Evolutionary conservation across 2,113 vertebrate genomes (phyloP).

Genomic region (Tauraco erythrolophus): DNA sequence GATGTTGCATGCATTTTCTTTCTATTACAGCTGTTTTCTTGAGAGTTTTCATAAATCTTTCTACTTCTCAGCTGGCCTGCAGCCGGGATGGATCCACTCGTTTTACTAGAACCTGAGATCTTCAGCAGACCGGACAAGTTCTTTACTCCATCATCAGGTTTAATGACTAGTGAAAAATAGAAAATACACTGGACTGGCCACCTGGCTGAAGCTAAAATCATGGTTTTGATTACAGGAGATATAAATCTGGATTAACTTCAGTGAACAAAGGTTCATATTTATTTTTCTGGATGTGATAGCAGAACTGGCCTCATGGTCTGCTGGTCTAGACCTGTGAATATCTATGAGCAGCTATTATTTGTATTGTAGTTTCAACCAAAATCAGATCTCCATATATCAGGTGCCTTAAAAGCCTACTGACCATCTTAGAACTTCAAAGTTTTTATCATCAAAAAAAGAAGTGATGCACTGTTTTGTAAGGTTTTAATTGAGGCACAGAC

Average conservation of each 20-base stretch:
- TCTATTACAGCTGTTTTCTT: slow-evolving; percentile 55
- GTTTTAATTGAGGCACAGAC: neutral
- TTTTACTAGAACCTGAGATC: neutral
- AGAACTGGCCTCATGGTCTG: neutral
- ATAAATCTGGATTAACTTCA: neutral
- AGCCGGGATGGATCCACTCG: slow-evolving; percentile 40
- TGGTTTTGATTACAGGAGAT: neutral
- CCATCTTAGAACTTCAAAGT: rapidly evolving
- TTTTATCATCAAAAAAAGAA: neutral
- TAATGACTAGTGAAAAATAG: neutral
- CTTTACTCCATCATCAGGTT: neutral
- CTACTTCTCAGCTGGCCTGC: slow-evolving; percentile 27
- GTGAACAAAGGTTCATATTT: neutral
- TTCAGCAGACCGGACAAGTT: neutral
- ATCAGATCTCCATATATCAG: neutral
- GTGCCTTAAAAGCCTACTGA: neutral
- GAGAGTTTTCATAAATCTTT: slow-evolving; percentile 63
- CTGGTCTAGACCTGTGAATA: too few relatives aligned
- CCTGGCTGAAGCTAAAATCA: neutral
- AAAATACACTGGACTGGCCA: neutral
- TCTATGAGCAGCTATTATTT: neutral
- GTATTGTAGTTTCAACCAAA: neutral
- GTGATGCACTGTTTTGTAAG: neutral
- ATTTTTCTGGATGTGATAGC: neutral
- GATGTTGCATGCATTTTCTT: slow-evolving; percentile 58